Percentiles rank a stretch among this genome's conserved stretches.
These are phyloP conservation scores for Tupiocoris notatus DNA, from an alignment of 2,888 invertebrate species.

Conservation along the genomic window DNA sequence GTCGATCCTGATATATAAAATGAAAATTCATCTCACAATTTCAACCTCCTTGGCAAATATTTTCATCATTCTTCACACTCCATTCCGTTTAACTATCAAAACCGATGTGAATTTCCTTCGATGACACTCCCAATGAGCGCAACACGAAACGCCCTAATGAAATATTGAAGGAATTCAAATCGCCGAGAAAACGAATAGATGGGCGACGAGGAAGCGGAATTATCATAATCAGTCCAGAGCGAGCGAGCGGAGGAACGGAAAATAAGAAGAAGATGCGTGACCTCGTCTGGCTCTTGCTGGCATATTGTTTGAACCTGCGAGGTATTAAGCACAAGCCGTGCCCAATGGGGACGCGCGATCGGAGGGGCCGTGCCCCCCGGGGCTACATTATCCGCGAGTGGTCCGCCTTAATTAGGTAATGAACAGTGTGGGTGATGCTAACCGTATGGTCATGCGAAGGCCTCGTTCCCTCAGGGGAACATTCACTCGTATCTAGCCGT, in stretches of 20 bases:
- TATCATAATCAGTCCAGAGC: not conserved
- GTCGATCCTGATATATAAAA: no score
- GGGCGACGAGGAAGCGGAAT: not conserved
- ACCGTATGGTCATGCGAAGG: not conserved
- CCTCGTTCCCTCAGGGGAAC: not conserved
- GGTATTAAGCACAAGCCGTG: no score
- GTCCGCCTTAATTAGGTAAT: not conserved
- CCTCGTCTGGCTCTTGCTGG: not conserved
- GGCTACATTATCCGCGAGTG: not conserved
- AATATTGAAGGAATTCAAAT: not conserved
- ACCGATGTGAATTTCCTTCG: no score
- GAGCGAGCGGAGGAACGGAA: not conserved
- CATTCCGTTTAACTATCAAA: no score
- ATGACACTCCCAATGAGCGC: no score
- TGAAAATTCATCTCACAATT: no score
- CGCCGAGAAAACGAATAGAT: not conserved
- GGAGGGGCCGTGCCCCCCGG: not conserved
- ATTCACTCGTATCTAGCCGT: not conserved
- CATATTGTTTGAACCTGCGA: not conserved
- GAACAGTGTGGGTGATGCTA: not conserved
- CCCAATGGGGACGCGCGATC: not conserved
- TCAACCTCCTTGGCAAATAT: no score
- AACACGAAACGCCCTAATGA: no score
- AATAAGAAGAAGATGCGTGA: not conserved
- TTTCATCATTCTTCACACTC: no score